Evolutionary conservation across 2,113 vertebrate species (phyloP).

Genomic region (Laticauda colubrina): DNA sequence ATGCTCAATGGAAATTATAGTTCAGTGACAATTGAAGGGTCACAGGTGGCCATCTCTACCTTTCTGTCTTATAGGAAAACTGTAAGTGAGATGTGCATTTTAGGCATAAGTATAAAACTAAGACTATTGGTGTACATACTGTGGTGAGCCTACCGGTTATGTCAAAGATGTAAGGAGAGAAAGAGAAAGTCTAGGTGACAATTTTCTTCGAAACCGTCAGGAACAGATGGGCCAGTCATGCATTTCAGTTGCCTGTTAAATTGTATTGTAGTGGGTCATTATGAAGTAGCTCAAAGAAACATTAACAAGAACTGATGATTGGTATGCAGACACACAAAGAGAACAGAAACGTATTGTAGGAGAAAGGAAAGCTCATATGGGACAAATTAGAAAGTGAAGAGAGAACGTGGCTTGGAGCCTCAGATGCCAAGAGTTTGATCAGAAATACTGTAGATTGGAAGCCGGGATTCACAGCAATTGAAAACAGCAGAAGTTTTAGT

Average conservation of each 20-base stretch:
- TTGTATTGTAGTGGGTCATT: conserved; percentile 8
- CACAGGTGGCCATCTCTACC: background rate
- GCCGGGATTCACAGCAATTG: background rate
- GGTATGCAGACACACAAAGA: background rate
- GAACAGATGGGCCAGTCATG: background rate
- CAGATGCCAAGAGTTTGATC: background rate
- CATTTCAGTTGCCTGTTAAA: conserved; percentile 6
- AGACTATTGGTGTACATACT: too few species aligned
- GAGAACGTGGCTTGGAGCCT: background rate
- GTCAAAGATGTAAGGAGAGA: background rate
- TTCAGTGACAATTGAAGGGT: background rate
- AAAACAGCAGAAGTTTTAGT: background rate
- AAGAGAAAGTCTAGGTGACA: conserved; percentile 12
- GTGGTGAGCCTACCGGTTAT: background rate
- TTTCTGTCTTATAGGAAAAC: background rate
- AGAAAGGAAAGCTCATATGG: conserved; percentile 1
- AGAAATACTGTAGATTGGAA: background rate
- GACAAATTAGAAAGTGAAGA: background rate
- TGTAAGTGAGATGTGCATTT: background rate
- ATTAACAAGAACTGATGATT: background rate
- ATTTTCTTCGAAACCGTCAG: conserved; percentile 11
- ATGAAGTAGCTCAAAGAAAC: background rate
- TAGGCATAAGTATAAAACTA: conserved; percentile 37
- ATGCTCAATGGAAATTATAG: background rate
- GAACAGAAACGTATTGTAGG: background rate